A percentile compares a stretch with the other conserved stretches of the same genome.
phyloP scores from a whole-genome alignment of 2,797 vertebrate genomes.

The Aselliscus stoliczkanus region DNA sequence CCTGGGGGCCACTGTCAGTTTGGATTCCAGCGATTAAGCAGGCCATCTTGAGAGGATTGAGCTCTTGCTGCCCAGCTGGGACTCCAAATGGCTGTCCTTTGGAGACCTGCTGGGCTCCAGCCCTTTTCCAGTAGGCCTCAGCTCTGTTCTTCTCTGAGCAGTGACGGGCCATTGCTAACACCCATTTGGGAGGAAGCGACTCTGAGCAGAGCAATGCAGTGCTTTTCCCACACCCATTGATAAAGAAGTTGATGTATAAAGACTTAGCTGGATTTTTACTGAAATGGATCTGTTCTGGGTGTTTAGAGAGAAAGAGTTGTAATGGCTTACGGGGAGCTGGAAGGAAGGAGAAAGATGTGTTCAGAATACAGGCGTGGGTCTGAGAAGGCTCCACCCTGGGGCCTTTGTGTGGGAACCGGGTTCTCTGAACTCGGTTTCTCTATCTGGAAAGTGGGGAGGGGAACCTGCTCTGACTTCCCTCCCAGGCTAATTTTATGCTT shows the following conservation, averaged over 20 bases:
- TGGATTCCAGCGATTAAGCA: conserved; percentile 19
- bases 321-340: background rate
- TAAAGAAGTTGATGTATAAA: conserved; percentile 43
- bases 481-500: background rate
- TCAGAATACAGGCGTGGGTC: background rate
- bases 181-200: conserved; percentile 39
- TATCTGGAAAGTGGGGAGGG: background rate
- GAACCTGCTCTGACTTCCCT: background rate
- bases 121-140: background rate
- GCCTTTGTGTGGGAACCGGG: background rate
- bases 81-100: conserved; percentile 14
- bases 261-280: conserved; percentile 54
- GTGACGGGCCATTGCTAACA: conserved; percentile 27
- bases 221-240: conserved; percentile 27
- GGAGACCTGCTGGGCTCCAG: background rate
- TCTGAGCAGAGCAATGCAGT: background rate
- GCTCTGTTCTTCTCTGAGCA: background rate
- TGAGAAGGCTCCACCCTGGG: background rate
- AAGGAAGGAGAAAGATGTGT: background rate
- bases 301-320: background rate
- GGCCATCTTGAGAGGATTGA: background rate
- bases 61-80: background rate
- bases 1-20: background rate
- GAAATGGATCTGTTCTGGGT: conserved; percentile 32
- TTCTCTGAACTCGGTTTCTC: background rate